Conservation (phyloP, 2,888 invertebrate genomes). For the Hecatera dysodea region DNA sequence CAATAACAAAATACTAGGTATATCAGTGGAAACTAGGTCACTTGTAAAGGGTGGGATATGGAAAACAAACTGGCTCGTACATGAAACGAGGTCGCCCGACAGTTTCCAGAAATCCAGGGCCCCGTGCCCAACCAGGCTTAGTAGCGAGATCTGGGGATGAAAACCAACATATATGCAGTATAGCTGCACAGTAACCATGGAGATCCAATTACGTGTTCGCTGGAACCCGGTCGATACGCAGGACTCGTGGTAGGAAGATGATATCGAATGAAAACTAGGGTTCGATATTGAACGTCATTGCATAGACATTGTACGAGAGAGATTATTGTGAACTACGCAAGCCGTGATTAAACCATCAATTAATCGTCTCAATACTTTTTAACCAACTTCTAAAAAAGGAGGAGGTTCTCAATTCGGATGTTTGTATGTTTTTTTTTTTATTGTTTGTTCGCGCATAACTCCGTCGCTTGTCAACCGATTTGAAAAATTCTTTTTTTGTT, state of each 20-base stretch:
- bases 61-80: conserved; percentile 10
- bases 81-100: conserved; percentile 7
- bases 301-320: neutral
- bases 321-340: neutral
- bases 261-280: neutral
- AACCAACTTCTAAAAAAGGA: too few species aligned
- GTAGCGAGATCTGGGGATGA: conserved; percentile 6
- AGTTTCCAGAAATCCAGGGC: conserved; percentile 16
- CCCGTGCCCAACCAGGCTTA: conserved; percentile 2
- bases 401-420: too few species aligned
- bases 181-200: conserved; percentile 1
- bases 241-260: conserved; percentile 23
- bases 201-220: conserved; percentile 37
- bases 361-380: neutral
- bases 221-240: conserved; percentile 39
- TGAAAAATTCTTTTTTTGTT: too few species aligned
- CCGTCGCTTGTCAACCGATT: too few species aligned
- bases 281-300: neutral
- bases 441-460: too few species aligned
- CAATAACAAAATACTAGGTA: conserved; percentile 1
- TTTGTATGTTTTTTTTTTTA: too few species aligned
- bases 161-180: neutral
- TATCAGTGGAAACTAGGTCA: conserved; percentile 24
- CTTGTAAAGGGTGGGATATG: conserved; percentile 1
- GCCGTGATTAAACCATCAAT: neutral